A percentile compares a stretch with the other conserved stretches of the same genome.
Evolutionary conservation across 2,113 vertebrate genomes (phyloP).

Genomic region (Heloderma charlesbogerti): DNA sequence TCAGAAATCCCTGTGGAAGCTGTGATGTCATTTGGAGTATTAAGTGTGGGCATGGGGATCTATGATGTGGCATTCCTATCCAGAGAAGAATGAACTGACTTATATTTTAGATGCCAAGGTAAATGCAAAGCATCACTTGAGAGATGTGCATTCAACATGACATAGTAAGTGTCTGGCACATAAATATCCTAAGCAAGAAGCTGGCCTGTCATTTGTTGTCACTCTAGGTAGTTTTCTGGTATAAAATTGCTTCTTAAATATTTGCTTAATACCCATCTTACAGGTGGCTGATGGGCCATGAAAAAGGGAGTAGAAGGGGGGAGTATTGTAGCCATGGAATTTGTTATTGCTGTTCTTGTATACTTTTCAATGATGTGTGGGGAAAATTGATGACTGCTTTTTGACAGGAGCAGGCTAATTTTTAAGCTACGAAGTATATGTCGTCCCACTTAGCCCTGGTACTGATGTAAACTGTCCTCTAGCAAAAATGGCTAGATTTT

Average conservation of each 20-base stretch:
- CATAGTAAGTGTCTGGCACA: constrained; percentile 31
- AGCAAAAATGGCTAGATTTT: neutral
- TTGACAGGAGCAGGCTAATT: constrained; percentile 14
- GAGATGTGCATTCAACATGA: constrained; percentile 26
- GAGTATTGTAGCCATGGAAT: neutral
- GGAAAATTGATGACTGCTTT: neutral
- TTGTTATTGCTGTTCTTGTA: neutral
- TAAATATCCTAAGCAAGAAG: constrained; percentile 34
- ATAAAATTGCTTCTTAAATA: constrained; percentile 25
- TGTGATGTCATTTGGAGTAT: neutral
- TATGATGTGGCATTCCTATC: neutral
- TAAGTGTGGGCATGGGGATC: constrained; percentile 18
- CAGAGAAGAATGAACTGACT: neutral
- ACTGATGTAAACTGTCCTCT: neutral
- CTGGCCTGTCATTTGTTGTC: neutral
- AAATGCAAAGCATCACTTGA: constrained; percentile 3
- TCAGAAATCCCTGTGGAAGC: neutral
- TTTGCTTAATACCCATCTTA: neutral
- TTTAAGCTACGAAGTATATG: constrained; percentile 10
- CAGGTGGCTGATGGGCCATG: neutral
- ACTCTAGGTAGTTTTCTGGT: constrained; percentile 16
- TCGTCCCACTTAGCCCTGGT: neutral
- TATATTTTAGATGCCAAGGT: constrained; percentile 2
- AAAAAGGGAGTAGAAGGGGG: constrained; percentile 18
- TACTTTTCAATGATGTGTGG: neutral